Evolutionary conservation across 2,888 invertebrate species (phyloP).

Genomic region (Ochropacha duplaris): DNA sequence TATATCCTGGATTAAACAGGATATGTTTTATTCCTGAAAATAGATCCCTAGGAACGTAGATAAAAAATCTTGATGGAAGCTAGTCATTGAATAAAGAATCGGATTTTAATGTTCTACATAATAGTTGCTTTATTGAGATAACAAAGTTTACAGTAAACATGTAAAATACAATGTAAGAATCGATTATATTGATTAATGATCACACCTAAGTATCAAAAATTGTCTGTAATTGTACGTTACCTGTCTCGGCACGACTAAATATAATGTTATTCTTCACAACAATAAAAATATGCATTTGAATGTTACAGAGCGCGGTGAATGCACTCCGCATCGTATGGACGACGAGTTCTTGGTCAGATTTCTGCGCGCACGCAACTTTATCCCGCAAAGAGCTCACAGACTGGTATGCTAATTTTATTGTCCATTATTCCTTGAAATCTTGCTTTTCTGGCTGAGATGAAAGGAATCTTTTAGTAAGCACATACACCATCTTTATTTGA

Average conservation of each 20-base stretch:
- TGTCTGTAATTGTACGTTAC: background rate
- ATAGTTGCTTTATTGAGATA: background rate
- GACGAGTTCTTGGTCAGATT: conserved; percentile 89
- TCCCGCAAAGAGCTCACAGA: conserved; percentile 87
- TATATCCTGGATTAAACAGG: no score
- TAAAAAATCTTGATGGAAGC: no score
- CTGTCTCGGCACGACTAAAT: no score
- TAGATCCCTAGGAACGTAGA: no score
- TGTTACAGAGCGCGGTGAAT: conserved; percentile 88
- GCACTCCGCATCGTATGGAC: conserved; percentile 88
- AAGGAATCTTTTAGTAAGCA: background rate
- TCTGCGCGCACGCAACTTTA: conserved; percentile 88
- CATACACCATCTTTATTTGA: no score
- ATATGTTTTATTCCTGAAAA: no score
- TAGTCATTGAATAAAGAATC: no score
- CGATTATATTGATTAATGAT: background rate
- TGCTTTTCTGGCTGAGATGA: background rate
- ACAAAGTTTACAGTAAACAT: background rate
- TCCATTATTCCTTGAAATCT: background rate
- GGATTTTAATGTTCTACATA: background rate
- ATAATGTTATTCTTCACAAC: no score
- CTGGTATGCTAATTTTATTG: conserved; percentile 81
- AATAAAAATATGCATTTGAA: conserved; percentile 5
- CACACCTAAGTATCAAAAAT: background rate
- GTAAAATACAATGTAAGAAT: background rate